A percentile compares a stretch with the other conserved stretches of the same genome.
phyloP scores from a whole-genome alignment of 1,140 invertebrate species.

The Chlorops oryzae region DNA sequence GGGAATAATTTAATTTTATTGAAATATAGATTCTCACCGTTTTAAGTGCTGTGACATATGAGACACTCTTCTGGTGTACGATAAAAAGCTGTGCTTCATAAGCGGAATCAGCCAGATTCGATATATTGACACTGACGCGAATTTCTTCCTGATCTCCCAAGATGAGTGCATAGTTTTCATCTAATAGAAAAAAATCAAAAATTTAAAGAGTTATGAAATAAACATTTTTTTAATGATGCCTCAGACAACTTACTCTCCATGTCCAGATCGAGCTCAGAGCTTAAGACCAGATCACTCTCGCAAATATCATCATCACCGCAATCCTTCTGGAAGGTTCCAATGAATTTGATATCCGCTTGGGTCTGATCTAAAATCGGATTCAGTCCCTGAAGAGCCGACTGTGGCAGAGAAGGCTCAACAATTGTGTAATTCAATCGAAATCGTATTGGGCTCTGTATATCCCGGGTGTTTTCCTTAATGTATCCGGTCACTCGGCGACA shows the following conservation, averaged over 20 bases:
- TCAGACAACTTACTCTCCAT: conserved; percentile 35
- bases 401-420: conserved; percentile 56
- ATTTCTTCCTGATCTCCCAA: conserved; percentile 73
- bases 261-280: conserved; percentile 58
- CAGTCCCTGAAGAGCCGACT: conserved; percentile 70
- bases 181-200: conserved; percentile 24
- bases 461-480: conserved; percentile 75
- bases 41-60: conserved; percentile 66
- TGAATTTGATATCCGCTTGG: conserved; percentile 72
- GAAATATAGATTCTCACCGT: conserved; percentile 28
- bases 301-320: conserved; percentile 87
- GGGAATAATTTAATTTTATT: conserved; percentile 1
- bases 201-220: not conserved
- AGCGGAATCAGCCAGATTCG: conserved; percentile 79
- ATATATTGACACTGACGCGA: conserved; percentile 65
- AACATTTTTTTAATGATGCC: conserved; percentile 2
- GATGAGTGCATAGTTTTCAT: conserved; percentile 54
- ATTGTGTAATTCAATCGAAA: conserved; percentile 81
- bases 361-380: conserved; percentile 82
- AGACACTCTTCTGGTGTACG: conserved; percentile 67
- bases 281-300: conserved; percentile 72
- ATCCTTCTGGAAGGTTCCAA: conserved; percentile 86
- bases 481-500: conserved; percentile 73
- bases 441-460: conserved; percentile 78
- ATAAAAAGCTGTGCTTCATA: conserved; percentile 84